Base-by-base conservation (phyloP, 1,140 invertebrate species). In the Drosophila cardini region DNA sequence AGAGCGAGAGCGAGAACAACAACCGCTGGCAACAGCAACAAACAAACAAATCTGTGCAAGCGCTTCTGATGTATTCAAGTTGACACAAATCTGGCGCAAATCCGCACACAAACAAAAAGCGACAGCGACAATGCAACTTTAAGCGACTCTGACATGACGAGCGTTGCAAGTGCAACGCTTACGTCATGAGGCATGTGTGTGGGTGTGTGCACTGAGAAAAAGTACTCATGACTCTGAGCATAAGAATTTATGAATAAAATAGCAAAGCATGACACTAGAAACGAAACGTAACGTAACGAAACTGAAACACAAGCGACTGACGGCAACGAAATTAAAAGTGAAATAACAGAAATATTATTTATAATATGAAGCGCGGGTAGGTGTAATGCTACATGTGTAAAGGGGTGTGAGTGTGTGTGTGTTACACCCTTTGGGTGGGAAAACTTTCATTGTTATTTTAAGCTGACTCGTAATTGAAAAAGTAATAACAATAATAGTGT, bases 81-180 rank as follows among this genome's bases (percentile, higher is more conserved):
- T 89, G 84, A 89, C 84, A 89, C 85, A 89, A 89, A 89, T 89
- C 84, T 89, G 84, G 84, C 84, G 77, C 77, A 89, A 89, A 89
- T 89, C 84, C 84, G 81, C 68, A 74, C 83, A 76, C 68, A 78
- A 71, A 76, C 42, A 84, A 48, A 80, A 65, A 73, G 43, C 34
- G 57, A 58, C 53, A 68, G 56, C 71, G 55, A 79, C 76, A 65
- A 68, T 73, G 61, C 76, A 76, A 87, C 68, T 71, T 86, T 84
- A 89, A 87, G 72, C 74, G 80, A 75, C 67, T 70, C 77, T 90
- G 84, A 89, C 84, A 90, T 70, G 74, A 80, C 69, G 58, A 76
- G 46, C 75, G 42, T 42, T 60, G 43, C 71, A 60, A 68, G 30
- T 57, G 78, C 50, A 36, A 6, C 32, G 50, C 50, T 53, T 55